These are phyloP conservation scores for Hydrozoanthus gracilis DNA, from an alignment of 92 coral and sea anemone species.

Conservation along the genomic window DNA sequence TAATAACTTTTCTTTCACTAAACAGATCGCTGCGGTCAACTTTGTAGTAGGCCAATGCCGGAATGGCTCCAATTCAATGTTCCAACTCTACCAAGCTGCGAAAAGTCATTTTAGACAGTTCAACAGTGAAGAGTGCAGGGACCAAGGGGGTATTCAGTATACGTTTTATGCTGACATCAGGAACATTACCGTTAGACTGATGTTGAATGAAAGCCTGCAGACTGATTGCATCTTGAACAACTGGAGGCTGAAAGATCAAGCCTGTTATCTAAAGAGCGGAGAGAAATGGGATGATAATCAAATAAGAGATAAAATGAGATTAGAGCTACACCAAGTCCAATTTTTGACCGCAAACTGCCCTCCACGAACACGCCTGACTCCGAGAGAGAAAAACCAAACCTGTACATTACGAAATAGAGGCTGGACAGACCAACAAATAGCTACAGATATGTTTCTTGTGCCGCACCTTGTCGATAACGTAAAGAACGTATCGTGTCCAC, in stretches of 20 bases:
- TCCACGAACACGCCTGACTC: conserved; percentile 17
- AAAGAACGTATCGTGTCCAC: background rate
- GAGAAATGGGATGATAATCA: conserved; percentile 10
- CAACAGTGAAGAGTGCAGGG: background rate
- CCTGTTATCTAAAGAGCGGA: conserved; percentile 20
- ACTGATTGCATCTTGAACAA: conserved; percentile 32
- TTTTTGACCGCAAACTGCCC: conserved; percentile 26
- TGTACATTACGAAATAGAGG: conserved; percentile 5
- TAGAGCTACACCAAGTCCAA: background rate
- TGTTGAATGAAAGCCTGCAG: background rate
- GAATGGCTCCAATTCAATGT: conserved; percentile 2
- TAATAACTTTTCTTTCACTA: no score
- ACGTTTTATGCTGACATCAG: conserved; percentile 10
- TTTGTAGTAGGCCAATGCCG: background rate
- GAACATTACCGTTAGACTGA: background rate
- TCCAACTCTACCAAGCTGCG: background rate
- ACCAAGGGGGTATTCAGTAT: background rate
- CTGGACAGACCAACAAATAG: background rate
- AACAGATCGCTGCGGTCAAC: background rate
- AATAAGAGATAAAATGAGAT: background rate
- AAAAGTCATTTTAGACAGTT: background rate
- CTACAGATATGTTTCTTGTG: background rate
- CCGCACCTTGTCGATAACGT: background rate
- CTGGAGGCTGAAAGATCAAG: background rate
- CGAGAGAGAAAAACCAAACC: background rate